Conservation (phyloP, 2,797 vertebrate genomes). For the Ptychadena robeensis region DNA sequence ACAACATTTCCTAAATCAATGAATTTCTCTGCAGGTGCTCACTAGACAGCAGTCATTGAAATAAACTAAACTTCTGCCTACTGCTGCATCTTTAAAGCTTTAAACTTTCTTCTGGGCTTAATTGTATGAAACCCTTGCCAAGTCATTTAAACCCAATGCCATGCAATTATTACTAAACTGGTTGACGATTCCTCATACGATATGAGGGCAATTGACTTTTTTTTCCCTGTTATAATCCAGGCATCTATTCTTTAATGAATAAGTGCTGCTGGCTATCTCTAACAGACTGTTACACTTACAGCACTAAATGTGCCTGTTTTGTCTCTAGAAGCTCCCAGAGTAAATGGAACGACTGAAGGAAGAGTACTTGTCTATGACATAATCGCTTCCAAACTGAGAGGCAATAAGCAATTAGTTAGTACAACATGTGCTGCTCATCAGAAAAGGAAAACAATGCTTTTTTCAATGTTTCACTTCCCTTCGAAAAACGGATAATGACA, state of each 20-base stretch:
- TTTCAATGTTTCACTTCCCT: conserved; percentile 54
- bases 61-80: neutral
- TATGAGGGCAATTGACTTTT: accelerated
- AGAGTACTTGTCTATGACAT: conserved; percentile 53
- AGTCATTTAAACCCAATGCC: conserved; percentile 29
- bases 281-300: conserved; percentile 30
- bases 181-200: conserved; percentile 33
- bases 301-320: conserved; percentile 40
- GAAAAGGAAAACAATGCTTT: conserved; percentile 48
- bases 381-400: conserved; percentile 55
- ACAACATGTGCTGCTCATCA: conserved; percentile 59
- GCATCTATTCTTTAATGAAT: conserved; percentile 42
- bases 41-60: neutral
- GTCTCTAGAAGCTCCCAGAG: conserved; percentile 1
- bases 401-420: conserved; percentile 59
- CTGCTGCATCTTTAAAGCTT: neutral
- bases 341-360: conserved; percentile 41
- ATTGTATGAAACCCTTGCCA: conserved; percentile 14
- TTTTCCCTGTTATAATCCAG: conserved; percentile 31
- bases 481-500: conserved; percentile 53
- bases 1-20: neutral
- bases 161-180: conserved; percentile 36
- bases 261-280: conserved; percentile 40
- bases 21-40: neutral
- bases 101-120: conserved; percentile 10